These are phyloP conservation scores for Capitella teleta DNA, from an alignment of 1,140 invertebrate genomes.

Conservation along the genomic window DNA sequence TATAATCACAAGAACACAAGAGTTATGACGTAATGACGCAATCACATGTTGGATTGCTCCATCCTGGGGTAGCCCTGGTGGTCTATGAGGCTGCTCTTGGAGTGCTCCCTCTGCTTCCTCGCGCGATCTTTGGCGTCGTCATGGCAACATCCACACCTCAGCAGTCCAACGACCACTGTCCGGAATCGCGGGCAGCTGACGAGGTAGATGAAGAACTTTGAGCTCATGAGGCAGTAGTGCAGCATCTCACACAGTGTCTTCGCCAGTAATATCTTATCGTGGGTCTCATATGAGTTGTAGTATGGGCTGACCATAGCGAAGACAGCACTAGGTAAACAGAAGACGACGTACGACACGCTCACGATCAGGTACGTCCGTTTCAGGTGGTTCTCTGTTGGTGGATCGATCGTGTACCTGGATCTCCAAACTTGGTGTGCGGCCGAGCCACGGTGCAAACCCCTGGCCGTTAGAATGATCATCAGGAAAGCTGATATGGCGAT, in stretches of 20 bases:
- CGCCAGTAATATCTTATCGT: conserved; percentile 9
- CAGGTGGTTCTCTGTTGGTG: conserved; percentile 9
- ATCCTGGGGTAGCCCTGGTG: no score
- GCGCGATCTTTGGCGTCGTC: background rate
- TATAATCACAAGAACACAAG: no score
- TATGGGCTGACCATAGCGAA: conserved; percentile 6
- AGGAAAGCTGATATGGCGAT: conserved; percentile 4
- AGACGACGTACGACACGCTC: conserved; percentile 7
- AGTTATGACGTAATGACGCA: no score
- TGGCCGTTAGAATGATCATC: conserved; percentile 6
- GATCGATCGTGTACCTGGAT: conserved; percentile 10
- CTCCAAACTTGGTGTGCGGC: background rate
- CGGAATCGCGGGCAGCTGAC: conserved; percentile 16
- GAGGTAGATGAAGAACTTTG: conserved; percentile 22
- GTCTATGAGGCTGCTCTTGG: no score
- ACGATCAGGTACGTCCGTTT: conserved; percentile 3
- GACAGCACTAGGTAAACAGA: conserved; percentile 7
- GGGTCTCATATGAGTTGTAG: conserved; percentile 1
- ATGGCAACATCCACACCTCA: conserved; percentile 1
- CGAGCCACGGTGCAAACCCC: conserved; percentile 1
- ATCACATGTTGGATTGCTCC: no score
- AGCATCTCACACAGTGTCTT: conserved; percentile 11
- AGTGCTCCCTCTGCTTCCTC: no score
- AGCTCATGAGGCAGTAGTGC: conserved; percentile 18
- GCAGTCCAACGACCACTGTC: conserved; percentile 10